phyloP scores from a whole-genome alignment of 2,113 vertebrate genomes.

The Chinchilla lanigera region DNA sequence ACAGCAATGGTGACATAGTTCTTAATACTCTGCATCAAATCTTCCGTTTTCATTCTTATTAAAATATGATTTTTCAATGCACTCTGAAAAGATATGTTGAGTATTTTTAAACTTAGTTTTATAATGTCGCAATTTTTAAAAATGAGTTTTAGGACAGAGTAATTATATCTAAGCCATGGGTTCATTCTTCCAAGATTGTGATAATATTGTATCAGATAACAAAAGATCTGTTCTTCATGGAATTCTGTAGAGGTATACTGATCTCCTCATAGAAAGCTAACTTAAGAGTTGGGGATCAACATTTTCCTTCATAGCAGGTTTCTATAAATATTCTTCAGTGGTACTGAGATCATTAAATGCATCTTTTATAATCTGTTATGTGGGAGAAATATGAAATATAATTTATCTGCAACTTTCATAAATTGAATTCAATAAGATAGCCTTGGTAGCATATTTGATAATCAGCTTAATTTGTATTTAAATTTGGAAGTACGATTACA shows the following conservation, averaged over 20 bases:
- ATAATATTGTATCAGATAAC: not conserved
- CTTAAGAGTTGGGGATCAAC: not conserved
- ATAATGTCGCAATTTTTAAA: not conserved
- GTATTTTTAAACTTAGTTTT: conserved; percentile 40
- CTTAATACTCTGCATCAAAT: conserved; percentile 33
- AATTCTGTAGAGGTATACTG: not conserved
- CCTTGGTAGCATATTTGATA: not conserved
- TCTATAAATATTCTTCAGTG: not conserved
- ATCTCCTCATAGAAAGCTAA: not conserved
- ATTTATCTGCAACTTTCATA: not conserved
- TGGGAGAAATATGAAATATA: not conserved
- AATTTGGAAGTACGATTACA: not conserved
- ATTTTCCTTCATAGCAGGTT: not conserved
- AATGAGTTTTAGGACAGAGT: not conserved
- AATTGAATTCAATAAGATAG: not conserved
- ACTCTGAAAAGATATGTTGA: not conserved
- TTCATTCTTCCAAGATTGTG: not conserved
- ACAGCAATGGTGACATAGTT: conserved; percentile 67
- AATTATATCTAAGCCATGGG: not conserved
- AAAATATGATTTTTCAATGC: conserved; percentile 8
- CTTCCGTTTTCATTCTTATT: conserved; percentile 18
- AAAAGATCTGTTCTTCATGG: not conserved
- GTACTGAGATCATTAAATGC: conserved; percentile 15
- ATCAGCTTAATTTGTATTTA: not conserved
- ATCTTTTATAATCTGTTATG: conserved; percentile 20